Evolutionary conservation across 2,797 vertebrate species (phyloP).

Genomic region (Chelon auratus): DNA sequence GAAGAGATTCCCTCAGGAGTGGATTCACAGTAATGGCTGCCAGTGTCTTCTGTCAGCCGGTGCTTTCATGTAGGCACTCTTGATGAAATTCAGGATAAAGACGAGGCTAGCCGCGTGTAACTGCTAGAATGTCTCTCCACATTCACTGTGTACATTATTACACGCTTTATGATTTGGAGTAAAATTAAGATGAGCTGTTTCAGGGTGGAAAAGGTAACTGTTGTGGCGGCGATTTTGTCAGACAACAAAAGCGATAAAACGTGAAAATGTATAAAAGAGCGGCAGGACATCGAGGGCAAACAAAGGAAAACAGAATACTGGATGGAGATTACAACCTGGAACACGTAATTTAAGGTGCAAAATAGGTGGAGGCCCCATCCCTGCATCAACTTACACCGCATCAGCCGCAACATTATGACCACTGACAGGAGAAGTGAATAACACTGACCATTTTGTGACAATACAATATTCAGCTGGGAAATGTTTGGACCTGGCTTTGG

Average conservation of each 20-base stretch:
- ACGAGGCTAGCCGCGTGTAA: constrained; percentile 45
- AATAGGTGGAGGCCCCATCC: constrained; percentile 19
- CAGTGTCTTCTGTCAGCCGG: constrained; percentile 77
- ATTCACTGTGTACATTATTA: constrained; percentile 34
- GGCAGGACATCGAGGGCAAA: constrained; percentile 9
- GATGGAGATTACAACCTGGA: constrained; percentile 6
- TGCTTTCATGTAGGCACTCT: constrained; percentile 74
- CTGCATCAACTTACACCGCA: neutral
- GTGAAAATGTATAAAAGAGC: constrained; percentile 19
- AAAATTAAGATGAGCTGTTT: constrained; percentile 24
- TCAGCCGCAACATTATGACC: neutral
- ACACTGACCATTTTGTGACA: too few species aligned
- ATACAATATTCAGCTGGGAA: too few species aligned
- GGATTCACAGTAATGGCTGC: constrained; percentile 76
- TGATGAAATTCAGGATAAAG: constrained; percentile 72
- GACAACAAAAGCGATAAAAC: neutral
- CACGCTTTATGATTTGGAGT: constrained; percentile 19
- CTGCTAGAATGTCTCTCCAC: constrained; percentile 27
- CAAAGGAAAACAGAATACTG: constrained; percentile 14
- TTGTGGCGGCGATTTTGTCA: constrained; percentile 17
- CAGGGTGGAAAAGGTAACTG: constrained; percentile 10
- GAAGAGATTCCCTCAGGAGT: constrained; percentile 76
- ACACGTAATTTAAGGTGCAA: constrained; percentile 20
- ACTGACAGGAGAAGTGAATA: too few species aligned
- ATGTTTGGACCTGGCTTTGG: too few species aligned